These are phyloP conservation scores for Sphaerodactylus townsendi DNA, from an alignment of 2,113 vertebrate genomes.

Conservation along the genomic window DNA sequence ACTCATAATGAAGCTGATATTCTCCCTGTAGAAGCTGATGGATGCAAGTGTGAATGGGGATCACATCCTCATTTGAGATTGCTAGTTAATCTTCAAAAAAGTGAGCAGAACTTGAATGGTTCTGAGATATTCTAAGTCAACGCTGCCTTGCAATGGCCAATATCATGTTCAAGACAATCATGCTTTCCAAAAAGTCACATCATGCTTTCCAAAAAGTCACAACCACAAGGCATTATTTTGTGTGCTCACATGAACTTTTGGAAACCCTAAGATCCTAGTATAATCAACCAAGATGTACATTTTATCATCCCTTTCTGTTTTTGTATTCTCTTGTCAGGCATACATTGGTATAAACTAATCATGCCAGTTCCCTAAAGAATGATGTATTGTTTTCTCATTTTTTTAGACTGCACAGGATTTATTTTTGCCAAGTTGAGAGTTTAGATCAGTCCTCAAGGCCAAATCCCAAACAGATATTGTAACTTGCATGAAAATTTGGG, in stretches of 20 bases:
- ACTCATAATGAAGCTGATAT: background rate
- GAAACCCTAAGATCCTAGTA: background rate
- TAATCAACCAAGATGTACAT: background rate
- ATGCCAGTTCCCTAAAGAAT: background rate
- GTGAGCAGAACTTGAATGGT: background rate
- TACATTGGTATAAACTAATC: background rate
- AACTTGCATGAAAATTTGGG: background rate
- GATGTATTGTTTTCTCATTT: background rate
- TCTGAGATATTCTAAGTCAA: background rate
- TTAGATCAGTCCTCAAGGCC: background rate
- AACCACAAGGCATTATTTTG: background rate
- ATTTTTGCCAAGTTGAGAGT: background rate
- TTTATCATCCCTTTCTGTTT: background rate
- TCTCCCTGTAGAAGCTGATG: background rate
- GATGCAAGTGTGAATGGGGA: background rate
- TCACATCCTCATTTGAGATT: background rate
- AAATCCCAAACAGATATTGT: background rate
- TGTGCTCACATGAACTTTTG: background rate
- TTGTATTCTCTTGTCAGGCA: background rate
- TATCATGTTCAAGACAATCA: background rate
- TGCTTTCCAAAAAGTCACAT: background rate
- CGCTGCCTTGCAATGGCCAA: background rate
- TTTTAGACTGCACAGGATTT: background rate
- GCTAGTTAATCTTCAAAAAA: background rate
- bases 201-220: background rate